phyloP scores from a whole-genome alignment of 2,113 vertebrate species.

The Salvator merianae region DNA sequence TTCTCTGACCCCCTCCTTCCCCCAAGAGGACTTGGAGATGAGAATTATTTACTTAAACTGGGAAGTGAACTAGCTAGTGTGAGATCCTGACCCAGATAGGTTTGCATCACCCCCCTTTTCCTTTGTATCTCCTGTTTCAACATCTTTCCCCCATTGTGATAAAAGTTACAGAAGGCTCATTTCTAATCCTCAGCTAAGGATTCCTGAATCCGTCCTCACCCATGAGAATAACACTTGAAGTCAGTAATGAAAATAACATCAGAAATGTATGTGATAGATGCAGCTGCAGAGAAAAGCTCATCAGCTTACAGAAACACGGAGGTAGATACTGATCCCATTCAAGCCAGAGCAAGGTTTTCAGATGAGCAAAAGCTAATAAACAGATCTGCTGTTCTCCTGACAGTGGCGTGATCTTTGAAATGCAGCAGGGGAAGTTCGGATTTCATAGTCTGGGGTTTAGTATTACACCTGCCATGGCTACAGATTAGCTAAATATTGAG shows the following conservation, averaged over 20 bases:
- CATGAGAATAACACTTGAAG: slow-evolving; percentile 39
- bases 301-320: not conserved
- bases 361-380: not conserved
- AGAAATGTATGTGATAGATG: not conserved
- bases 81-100: slow-evolving; percentile 73
- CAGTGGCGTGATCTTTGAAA: not conserved
- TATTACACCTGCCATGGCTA: not conserved
- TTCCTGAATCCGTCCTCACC: slow-evolving; percentile 10
- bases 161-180: slow-evolving; percentile 62
- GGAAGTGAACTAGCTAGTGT: slow-evolving; percentile 73
- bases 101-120: slow-evolving; percentile 47
- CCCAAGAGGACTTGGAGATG: slow-evolving; percentile 67
- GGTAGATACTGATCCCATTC: not conserved
- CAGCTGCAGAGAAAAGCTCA: not conserved
- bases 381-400: not conserved
- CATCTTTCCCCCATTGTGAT: slow-evolving; percentile 62
- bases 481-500: too few species aligned
- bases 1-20: slow-evolving; percentile 48
- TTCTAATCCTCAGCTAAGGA: slow-evolving; percentile 53
- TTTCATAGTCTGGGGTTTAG: not conserved
- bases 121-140: slow-evolving; percentile 63
- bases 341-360: not conserved
- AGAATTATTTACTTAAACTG: slow-evolving; percentile 78
- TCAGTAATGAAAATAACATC: not conserved
- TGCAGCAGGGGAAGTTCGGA: not conserved